Percentiles rank a stretch among this genome's conserved stretches.
Evolutionary conservation across 2,888 invertebrate genomes (phyloP).

Genomic region (Drosophila emarginata): DNA sequence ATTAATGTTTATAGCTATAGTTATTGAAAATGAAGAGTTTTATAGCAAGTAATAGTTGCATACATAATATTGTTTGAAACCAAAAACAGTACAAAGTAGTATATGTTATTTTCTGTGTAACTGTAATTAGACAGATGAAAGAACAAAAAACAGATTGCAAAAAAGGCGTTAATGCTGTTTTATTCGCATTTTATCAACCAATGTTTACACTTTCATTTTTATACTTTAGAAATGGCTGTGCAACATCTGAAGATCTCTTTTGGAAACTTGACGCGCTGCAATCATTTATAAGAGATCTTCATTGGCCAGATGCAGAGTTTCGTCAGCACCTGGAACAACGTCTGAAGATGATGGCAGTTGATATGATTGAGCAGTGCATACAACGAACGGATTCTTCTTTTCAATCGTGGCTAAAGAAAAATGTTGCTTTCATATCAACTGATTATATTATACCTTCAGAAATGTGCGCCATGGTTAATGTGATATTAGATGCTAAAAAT

Average conservation of each 20-base stretch:
- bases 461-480: constrained; percentile 99
- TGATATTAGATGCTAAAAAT: constrained; percentile 98
- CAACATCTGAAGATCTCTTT: constrained; percentile 98
- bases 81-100: background rate
- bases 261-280: constrained; percentile 99
- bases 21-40: background rate
- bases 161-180: background rate
- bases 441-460: constrained; percentile 99
- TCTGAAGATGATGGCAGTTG: constrained; percentile 98
- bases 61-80: background rate
- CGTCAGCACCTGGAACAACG: constrained; percentile 97
- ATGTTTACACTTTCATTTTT: constrained; percentile 1
- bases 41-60: constrained; percentile 1
- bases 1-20: constrained; percentile 1
- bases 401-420: constrained; percentile 96
- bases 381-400: constrained; percentile 94
- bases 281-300: constrained; percentile 97
- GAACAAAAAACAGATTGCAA: background rate
- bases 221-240: constrained; percentile 92
- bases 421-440: constrained; percentile 95
- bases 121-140: background rate
- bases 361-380: constrained; percentile 99
- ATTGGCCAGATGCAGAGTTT: constrained; percentile 99
- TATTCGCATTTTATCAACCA: background rate
- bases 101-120: background rate